These are phyloP conservation scores for Mareca strepera DNA, from an alignment of 2,797 vertebrate genomes.

Conservation along the genomic window DNA sequence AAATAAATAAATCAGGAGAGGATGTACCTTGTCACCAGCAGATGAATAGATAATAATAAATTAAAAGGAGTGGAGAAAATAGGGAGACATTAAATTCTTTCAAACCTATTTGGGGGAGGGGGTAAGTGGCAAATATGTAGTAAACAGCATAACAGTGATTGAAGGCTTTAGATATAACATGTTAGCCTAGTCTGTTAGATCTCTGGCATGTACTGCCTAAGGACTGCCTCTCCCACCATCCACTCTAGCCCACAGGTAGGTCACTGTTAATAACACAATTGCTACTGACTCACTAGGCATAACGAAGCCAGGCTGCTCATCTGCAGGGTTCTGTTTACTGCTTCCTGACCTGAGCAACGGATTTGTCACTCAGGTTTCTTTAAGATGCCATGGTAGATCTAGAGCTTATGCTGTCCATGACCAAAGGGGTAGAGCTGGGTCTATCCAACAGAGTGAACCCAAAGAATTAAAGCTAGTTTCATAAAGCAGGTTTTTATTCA, in stretches of 20 bases:
- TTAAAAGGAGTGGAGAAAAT: not conserved
- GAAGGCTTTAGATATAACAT: not conserved
- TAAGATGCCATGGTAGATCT: not conserved
- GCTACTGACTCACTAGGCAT: not conserved
- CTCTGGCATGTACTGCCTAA: not conserved
- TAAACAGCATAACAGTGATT: not conserved
- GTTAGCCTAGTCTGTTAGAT: not conserved
- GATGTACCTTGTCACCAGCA: not conserved
- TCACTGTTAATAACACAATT: not conserved
- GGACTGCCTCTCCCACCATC: not conserved
- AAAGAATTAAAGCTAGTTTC: not conserved
- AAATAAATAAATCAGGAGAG: not conserved
- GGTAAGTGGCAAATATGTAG: accelerated
- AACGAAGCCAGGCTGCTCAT: not conserved
- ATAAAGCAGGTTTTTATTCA: not conserved
- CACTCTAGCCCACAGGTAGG: not conserved
- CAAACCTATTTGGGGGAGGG: not conserved
- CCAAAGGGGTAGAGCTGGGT: not conserved
- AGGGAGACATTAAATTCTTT: not conserved
- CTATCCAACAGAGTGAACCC: not conserved
- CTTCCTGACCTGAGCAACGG: not conserved
- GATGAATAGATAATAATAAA: not conserved
- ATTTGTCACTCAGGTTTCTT: not conserved
- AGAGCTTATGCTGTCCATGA: not conserved
- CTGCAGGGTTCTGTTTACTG: not conserved